Percentiles rank a stretch among this genome's conserved stretches.
Evolutionary conservation across 2,888 invertebrate genomes (phyloP).

Genomic region (Xylota segnis): DNA sequence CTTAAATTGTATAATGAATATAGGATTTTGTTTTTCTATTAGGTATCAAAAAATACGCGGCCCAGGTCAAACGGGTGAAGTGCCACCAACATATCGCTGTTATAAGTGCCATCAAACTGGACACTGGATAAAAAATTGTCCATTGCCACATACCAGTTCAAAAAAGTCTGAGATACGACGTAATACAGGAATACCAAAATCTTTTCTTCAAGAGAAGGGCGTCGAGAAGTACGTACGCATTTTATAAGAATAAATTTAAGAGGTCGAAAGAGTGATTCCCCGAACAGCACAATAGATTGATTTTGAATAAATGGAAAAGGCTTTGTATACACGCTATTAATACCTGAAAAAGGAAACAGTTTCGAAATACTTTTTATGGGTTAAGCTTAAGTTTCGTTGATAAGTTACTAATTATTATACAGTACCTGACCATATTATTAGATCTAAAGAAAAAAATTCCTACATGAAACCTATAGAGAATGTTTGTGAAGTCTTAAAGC

Average conservation of each 20-base stretch:
- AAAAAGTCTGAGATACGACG: conserved; percentile 93
- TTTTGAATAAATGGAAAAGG: background rate
- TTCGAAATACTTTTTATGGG: no score
- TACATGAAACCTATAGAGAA: no score
- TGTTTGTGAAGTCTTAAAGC: no score
- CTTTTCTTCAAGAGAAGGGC: conserved; percentile 95
- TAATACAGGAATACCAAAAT: conserved; percentile 98
- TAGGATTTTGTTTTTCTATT: conserved; percentile 79
- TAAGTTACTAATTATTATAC: no score
- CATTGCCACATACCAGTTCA: conserved; percentile 85
- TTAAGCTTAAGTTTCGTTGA: no score
- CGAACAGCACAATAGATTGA: background rate
- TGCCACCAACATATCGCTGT: conserved; percentile 96
- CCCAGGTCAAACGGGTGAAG: conserved; percentile 94
- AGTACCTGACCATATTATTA: no score
- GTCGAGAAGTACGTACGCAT: conserved; percentile 88
- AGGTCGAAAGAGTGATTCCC: conserved; percentile 8
- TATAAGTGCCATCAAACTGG: conserved; percentile 97
- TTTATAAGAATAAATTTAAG: conserved; percentile 21
- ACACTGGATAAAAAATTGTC: conserved; percentile 99
- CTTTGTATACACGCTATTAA: background rate
- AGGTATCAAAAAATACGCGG: conserved; percentile 96
- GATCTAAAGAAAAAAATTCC: no score
- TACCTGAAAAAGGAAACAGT: background rate
- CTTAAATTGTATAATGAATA: conserved; percentile 35